Percentiles rank a stretch among this genome's conserved stretches.
phyloP scores from a whole-genome alignment of 2,113 vertebrate species.

The Trinectes maculatus region DNA sequence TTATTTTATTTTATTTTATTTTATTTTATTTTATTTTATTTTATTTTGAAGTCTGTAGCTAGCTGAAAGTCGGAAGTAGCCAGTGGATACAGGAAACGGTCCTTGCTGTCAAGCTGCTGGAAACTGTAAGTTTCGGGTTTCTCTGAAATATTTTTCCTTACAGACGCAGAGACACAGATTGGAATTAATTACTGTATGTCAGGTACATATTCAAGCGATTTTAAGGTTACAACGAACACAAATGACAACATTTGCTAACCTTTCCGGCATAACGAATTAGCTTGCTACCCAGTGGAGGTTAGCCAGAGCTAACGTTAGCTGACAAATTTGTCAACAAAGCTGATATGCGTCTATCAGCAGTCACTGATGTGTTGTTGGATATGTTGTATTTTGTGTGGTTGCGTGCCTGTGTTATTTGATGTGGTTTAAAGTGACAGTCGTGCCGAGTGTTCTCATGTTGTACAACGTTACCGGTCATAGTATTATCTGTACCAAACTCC shows the following conservation, averaged over 20 bases:
- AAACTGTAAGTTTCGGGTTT: constrained; percentile 56
- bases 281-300: constrained; percentile 14
- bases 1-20: constrained; percentile 42
- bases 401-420: not conserved
- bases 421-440: not conserved
- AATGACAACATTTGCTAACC: not conserved
- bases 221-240: not conserved
- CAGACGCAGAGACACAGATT: not conserved
- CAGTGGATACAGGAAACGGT: constrained; percentile 39
- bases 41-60: constrained; percentile 53
- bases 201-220: not conserved
- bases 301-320: constrained; percentile 39
- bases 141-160: not conserved
- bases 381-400: rapidly evolving
- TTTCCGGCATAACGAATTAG: not conserved
- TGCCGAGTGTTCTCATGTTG: not conserved
- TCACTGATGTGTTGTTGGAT: rapidly evolving
- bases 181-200: rapidly evolving
- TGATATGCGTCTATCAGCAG: not conserved
- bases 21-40: constrained; percentile 7
- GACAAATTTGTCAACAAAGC: constrained; percentile 50
- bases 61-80: constrained; percentile 43
- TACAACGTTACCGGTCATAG: too few species aligned
- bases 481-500: not conserved
- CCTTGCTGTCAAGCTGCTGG: not conserved